Conservation (phyloP, 2,888 invertebrate genomes). For the Lasius fuliginosus region DNA sequence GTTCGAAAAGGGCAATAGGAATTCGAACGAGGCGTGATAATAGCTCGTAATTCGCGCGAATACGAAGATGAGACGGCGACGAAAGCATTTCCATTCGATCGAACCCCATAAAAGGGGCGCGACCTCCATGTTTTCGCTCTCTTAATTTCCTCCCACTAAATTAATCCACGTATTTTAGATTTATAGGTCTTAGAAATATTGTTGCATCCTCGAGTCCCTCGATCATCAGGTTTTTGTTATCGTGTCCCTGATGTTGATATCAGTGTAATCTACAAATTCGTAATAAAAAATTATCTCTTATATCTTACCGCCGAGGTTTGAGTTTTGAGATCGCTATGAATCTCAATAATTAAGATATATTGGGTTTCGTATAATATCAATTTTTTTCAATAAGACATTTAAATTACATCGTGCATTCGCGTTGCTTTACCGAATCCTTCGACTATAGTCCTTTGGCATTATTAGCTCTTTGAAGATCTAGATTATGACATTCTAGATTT, state of each 20-base stretch:
- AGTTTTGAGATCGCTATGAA: not conserved
- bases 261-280: not conserved
- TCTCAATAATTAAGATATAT: not conserved
- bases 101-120: not conserved
- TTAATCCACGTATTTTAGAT: not conserved
- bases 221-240: not conserved
- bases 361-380: not conserved
- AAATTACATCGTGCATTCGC: not conserved
- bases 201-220: not conserved
- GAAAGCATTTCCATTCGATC: slow-evolving; percentile 1
- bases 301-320: not conserved
- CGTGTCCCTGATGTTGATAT: not conserved
- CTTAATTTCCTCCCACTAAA: not conserved
- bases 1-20: slow-evolving; percentile 22
- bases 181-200: not conserved
- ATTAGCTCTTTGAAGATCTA: slow-evolving; percentile 5
- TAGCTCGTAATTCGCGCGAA: slow-evolving; percentile 22
- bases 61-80: slow-evolving; percentile 12
- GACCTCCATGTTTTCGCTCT: not conserved
- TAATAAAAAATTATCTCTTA: not conserved
- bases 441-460: not conserved
- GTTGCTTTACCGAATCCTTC: not conserved
- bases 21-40: slow-evolving; percentile 25
- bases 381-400: not conserved
- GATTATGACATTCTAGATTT: too few species aligned